These are phyloP conservation scores for Thymelicus lineola DNA, from an alignment of 2,888 invertebrate genomes.

Conservation along the genomic window DNA sequence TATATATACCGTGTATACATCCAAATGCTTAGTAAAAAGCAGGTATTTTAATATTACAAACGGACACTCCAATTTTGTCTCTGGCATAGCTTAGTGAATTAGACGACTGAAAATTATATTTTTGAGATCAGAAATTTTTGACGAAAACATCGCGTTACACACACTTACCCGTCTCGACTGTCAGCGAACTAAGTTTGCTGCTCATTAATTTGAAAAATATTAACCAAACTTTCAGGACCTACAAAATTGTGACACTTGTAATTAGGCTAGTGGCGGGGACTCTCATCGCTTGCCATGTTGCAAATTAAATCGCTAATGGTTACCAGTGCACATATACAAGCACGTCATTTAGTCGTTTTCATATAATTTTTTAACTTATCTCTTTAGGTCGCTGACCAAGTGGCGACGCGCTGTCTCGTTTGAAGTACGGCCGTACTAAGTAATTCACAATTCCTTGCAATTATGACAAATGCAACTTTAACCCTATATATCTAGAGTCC, in stretches of 20 bases:
- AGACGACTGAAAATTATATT: too few species aligned
- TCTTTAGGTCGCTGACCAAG: constrained; percentile 48
- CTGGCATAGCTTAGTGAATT: too few species aligned
- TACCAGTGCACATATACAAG: constrained; percentile 23
- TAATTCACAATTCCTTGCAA: constrained; percentile 35
- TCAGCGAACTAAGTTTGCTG: neutral
- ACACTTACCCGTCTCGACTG: neutral
- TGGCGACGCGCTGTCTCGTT: constrained; percentile 60
- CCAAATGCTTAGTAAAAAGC: too few species aligned
- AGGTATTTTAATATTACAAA: too few species aligned
- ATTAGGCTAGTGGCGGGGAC: neutral
- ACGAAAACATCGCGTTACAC: too few species aligned
- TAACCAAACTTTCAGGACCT: neutral
- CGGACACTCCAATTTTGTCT: too few species aligned
- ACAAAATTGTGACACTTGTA: too few species aligned
- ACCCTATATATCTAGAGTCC: constrained; percentile 15
- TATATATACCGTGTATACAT: too few species aligned
- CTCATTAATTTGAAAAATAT: neutral
- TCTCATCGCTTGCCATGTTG: neutral
- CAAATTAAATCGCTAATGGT: constrained; percentile 20
- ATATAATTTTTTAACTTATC: constrained; percentile 43
- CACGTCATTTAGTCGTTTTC: constrained; percentile 36
- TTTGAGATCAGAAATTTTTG: too few species aligned
- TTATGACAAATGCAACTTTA: constrained; percentile 39
- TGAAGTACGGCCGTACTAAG: constrained; percentile 43